phyloP scores from a whole-genome alignment of 2,113 vertebrate species.

The Alaudala cheleensis region DNA sequence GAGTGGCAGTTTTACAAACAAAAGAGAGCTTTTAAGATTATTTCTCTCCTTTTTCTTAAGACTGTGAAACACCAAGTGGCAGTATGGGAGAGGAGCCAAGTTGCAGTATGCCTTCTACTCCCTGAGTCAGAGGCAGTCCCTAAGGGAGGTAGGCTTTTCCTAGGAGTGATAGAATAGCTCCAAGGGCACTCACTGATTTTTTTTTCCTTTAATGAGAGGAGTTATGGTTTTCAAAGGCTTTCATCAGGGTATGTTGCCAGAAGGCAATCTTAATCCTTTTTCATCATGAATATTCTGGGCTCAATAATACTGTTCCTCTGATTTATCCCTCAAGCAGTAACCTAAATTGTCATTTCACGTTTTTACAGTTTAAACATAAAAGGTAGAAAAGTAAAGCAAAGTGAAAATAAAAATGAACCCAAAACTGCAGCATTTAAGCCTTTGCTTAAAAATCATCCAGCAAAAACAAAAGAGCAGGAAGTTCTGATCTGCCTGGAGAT shows the following conservation, averaged over 20 bases:
- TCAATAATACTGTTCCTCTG: not conserved
- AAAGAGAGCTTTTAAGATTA: slow-evolving; percentile 26
- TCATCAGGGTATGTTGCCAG: not conserved
- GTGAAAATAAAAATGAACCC: not conserved
- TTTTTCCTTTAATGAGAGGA: not conserved
- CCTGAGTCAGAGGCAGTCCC: not conserved
- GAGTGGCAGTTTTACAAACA: not conserved
- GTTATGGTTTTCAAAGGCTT: not conserved
- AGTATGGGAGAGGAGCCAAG: not conserved
- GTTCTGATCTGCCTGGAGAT: not conserved
- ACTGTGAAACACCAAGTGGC: not conserved
- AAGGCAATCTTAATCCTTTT: not conserved
- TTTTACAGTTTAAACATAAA: not conserved
- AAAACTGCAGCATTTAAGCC: not conserved
- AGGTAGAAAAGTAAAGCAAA: not conserved
- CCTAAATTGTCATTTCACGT: not conserved
- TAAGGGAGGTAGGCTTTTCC: not conserved
- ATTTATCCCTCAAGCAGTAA: not conserved
- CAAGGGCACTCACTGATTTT: not conserved
- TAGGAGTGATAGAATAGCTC: not conserved
- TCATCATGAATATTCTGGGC: not conserved
- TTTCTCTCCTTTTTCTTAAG: not conserved
- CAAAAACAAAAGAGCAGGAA: not conserved
- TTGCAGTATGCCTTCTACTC: not conserved
- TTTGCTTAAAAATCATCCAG: not conserved